These are phyloP conservation scores for Syngnathus typhle DNA, from an alignment of 2,113 vertebrate species.

Conservation along the genomic window DNA sequence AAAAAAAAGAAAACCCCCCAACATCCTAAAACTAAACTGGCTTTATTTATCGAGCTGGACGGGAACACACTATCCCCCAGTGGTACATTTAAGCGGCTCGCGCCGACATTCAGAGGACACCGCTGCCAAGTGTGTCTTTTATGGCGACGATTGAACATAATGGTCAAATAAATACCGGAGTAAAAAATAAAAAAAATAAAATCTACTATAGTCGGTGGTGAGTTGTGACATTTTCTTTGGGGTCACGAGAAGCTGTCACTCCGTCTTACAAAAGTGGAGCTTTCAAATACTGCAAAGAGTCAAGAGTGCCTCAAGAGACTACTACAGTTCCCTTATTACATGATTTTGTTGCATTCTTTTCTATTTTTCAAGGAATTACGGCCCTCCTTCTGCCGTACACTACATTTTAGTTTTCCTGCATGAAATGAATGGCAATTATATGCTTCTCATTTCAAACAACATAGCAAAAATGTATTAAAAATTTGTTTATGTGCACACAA, in stretches of 20 bases:
- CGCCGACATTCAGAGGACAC: slow-evolving; percentile 63
- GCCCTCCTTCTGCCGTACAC: too few species aligned
- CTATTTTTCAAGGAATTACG: too few species aligned
- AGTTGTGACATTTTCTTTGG: slow-evolving; percentile 46
- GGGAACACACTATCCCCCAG: slow-evolving; percentile 57
- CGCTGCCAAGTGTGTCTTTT: slow-evolving; percentile 67
- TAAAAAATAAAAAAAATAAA: slow-evolving; percentile 72
- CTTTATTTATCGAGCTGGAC: slow-evolving; percentile 61
- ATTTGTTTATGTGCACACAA: not conserved
- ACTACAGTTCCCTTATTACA: not conserved
- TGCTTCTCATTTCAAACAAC: too few species aligned
- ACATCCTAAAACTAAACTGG: slow-evolving; percentile 38
- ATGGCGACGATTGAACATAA: slow-evolving; percentile 75
- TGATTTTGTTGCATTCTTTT: too few species aligned
- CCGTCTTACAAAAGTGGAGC: slow-evolving; percentile 41
- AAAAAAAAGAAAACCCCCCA: slow-evolving; percentile 8
- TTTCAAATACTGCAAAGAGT: slow-evolving; percentile 30
- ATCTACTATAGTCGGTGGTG: slow-evolving; percentile 46
- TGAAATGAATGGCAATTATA: too few species aligned
- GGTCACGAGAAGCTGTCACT: slow-evolving; percentile 53
- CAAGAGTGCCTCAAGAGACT: not conserved
- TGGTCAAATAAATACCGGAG: slow-evolving; percentile 72
- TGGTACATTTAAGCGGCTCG: slow-evolving; percentile 67
- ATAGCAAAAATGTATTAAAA: not conserved
- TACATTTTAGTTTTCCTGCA: too few species aligned